Evolutionary conservation across 2,797 vertebrate species (phyloP), one percentile per base, ranked within the genome.

Genomic region (Sorex maritimensis): DNA sequence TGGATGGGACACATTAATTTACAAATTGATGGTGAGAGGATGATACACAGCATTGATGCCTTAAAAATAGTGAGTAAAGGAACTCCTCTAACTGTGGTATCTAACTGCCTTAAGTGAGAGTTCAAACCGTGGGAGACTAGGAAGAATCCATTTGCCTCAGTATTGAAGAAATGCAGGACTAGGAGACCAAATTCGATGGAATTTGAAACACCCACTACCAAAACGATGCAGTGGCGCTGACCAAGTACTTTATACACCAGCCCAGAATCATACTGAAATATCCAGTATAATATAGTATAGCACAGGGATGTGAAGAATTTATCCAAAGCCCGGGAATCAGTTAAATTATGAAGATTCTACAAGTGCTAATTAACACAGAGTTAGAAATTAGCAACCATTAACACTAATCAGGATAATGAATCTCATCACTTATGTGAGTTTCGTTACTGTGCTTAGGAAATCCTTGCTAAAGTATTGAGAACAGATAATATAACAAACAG

Each of bases 161-260:
- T 65, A 5, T 1, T 28, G 3, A 63, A 34, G 38, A 71, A 28
- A 86, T 17, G 8, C 21, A 4, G 12, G 5, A 38, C 5, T 21
- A 80, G 19, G 5, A 72, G 28, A 41, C 0, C 2, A 0, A 0
- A 17, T 26, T 9, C 7, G 2, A 30, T 74, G 6, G 21, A 38
- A 1, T 58, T 14, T n/a, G 11, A 1, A 14, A 61, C 4, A 44
- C 6, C 44, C 9, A 81, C 11, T 9, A 28, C 10, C 30, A 12
- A 10, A 14, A n/a, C 2, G 6, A 65, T 5, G 58, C 6, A 58
- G 65, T 13, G 52, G 4, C 41, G 26, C 2, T 34, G 7, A 38
- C 4, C 30, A 28, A 49, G 28, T 7, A 28, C 14, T 78, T 11
- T 5, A n/a, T 23, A 12, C 52, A 15, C 52, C 52, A n/a, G 9